A percentile compares a stretch with the other conserved stretches of the same genome.
Conservation (phyloP, 1,140 invertebrate species). For the Nixonia krombeini region DNA sequence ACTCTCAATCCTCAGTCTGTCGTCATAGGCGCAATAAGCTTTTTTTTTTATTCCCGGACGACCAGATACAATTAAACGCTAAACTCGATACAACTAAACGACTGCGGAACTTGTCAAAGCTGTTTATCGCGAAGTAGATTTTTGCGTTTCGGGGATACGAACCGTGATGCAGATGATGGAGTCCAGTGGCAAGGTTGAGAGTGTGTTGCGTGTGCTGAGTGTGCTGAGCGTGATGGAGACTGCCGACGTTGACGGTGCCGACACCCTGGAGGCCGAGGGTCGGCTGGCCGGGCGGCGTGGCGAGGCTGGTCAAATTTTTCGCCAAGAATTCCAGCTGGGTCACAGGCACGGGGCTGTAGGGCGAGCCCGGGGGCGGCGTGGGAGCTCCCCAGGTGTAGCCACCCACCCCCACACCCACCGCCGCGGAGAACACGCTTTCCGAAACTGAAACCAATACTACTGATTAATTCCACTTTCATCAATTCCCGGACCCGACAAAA, state of each 20-base stretch:
- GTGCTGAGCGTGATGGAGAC: conserved; percentile 65
- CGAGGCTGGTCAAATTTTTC: conserved; percentile 67
- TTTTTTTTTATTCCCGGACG: no score
- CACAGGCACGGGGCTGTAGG: conserved; percentile 77
- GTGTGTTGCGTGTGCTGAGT: conserved; percentile 66
- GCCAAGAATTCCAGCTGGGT: conserved; percentile 76
- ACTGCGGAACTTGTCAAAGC: no score
- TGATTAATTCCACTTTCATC: neutral
- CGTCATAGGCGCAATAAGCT: no score
- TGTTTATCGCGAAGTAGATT: no score
- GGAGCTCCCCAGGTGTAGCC: conserved; percentile 78
- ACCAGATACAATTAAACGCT: no score
- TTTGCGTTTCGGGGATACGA: no score
- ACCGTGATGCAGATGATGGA: conserved; percentile 69
- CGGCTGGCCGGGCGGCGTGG: conserved; percentile 60
- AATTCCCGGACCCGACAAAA: no score
- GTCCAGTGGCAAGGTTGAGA: conserved; percentile 63
- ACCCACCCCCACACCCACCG: conserved; percentile 69
- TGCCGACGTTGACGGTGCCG: conserved; percentile 63
- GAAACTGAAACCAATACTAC: conserved; percentile 74
- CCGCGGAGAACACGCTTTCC: conserved; percentile 77
- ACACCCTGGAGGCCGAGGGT: conserved; percentile 65
- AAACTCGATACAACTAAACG: no score
- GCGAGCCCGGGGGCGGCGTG: conserved; percentile 78
- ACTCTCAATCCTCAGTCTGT: no score